Base-by-base conservation (phyloP, 2,797 vertebrate genomes). In the Pseudochromis fuscus region DNA sequence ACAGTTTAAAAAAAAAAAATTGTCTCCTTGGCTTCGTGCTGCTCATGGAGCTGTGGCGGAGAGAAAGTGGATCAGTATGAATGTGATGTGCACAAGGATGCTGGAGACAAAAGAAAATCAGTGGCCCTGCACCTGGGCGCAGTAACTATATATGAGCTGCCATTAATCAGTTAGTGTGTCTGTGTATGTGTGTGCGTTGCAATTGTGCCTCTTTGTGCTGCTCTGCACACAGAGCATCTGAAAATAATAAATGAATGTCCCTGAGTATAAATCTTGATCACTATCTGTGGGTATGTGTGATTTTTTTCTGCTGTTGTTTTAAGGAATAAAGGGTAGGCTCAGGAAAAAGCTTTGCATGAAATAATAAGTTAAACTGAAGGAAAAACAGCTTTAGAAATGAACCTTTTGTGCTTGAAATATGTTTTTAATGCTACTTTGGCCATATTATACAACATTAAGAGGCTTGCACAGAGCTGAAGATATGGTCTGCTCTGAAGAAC, bases 81-180 rank as follows among this genome's bases (percentile, higher is more conserved):
- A 82, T 68, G 77, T 40, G 75, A 78, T 63, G 56, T 33, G 44
- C 64, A 67, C 67, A 67, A 79, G 71, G 82, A 78, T 76, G 61
- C 72, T 63, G 79, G 19, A 81, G 79, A 86, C 86, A 86, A 90
- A 83, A 87, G 77, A 51, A 67, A 74, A 88, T 45, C 72, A 52
- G 66, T 68, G 79, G 69, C 53, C 1, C 35, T 58, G 80, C 87
- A 89, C 85, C 89, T 89, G 86, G 69, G 78, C 24, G 11, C 62
- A 52, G 74, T 55, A 78, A 87, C 82, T 83, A 79, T 69, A 87
- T 81, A 76, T 55, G 56, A 86, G 75, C 79, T 71, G 46, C 81
- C 87, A 92, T 94, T 91, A 83, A 92, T 94, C 89, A 91, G 83
- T 53, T 21, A 67, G 78, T 46, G 31, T 25, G 55, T 60, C 13